phyloP scores from a whole-genome alignment of 1,140 invertebrate species.

The Agrilus planipennis region DNA sequence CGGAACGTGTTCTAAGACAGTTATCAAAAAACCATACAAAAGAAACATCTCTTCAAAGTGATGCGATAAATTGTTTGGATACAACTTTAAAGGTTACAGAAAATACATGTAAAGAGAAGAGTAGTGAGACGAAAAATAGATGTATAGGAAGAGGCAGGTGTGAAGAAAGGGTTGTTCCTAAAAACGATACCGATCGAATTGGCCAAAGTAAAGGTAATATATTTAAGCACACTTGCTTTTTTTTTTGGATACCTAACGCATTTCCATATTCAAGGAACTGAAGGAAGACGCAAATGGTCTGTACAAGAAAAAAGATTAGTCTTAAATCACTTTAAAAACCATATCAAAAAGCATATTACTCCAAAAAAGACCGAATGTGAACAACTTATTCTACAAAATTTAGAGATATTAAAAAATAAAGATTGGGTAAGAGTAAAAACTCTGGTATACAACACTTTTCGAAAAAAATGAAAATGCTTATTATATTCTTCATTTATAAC shows the following conservation, averaged over 20 bases:
- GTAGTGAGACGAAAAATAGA: not conserved
- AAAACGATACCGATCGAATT: not conserved
- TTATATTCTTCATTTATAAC: too few relatives aligned
- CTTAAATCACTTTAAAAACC: slow-evolving; percentile 3
- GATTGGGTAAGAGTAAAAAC: slow-evolving; percentile 8
- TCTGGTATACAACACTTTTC: slow-evolving; percentile 3
- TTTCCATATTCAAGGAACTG: slow-evolving; percentile 1
- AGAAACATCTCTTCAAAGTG: too few relatives aligned
- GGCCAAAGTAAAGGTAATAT: not conserved
- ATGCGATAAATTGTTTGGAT: not conserved
- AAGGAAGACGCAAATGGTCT: slow-evolving; percentile 2
- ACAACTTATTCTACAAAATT: slow-evolving; percentile 2
- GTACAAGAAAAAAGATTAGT: slow-evolving; percentile 4
- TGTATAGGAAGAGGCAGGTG: not conserved
- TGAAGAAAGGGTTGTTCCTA: not conserved
- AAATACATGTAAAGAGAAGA: not conserved
- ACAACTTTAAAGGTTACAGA: not conserved
- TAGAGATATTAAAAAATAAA: slow-evolving; percentile 2
- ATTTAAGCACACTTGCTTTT: not conserved
- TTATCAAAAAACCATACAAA: not conserved
- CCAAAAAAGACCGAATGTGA: slow-evolving; percentile 7
- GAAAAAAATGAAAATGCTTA: too few relatives aligned
- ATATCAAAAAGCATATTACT: slow-evolving; percentile 4
- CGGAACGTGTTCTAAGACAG: not conserved
- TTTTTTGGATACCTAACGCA: not conserved